phyloP scores from a whole-genome alignment of 1,140 invertebrate species.

The Drosophila ambigua region DNA sequence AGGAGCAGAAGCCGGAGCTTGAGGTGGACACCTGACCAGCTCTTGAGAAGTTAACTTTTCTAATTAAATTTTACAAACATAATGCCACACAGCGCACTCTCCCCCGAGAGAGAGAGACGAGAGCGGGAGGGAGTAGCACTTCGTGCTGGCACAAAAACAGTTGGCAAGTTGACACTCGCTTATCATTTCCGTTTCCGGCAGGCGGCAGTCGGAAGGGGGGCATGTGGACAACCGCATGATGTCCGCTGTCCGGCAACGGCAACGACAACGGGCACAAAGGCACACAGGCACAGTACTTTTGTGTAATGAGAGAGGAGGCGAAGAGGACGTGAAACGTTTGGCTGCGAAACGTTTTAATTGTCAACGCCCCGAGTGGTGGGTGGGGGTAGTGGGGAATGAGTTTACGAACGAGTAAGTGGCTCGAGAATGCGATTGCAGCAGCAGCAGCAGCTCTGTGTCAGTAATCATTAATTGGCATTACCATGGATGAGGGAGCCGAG shows the following conservation, averaged over 20 bases:
- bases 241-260: conserved; percentile 30
- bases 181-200: conserved; percentile 75
- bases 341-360: conserved; percentile 64
- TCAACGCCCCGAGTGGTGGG: conserved; percentile 48
- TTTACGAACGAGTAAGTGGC: conserved; percentile 34
- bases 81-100: conserved; percentile 20
- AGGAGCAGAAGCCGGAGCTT: too few relatives aligned
- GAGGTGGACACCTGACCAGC: conserved; percentile 57
- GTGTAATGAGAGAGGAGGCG: conserved; percentile 21
- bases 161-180: conserved; percentile 74
- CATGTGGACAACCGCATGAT: conserved; percentile 46
- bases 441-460: neutral
- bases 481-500: conserved; percentile 7
- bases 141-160: conserved; percentile 34
- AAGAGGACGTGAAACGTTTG: neutral
- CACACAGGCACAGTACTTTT: conserved; percentile 6
- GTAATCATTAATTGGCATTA: conserved; percentile 65
- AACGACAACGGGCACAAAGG: too few relatives aligned
- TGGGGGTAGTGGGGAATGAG: too few relatives aligned
- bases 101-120: conserved; percentile 4
- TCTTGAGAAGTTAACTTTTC: conserved; percentile 54
- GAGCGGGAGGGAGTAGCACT: neutral
- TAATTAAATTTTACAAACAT: conserved; percentile 65
- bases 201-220: neutral
- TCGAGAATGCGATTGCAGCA: conserved; percentile 42